phyloP scores from a whole-genome alignment of 92 coral and sea anemone species.

The Phenganax marumi region DNA sequence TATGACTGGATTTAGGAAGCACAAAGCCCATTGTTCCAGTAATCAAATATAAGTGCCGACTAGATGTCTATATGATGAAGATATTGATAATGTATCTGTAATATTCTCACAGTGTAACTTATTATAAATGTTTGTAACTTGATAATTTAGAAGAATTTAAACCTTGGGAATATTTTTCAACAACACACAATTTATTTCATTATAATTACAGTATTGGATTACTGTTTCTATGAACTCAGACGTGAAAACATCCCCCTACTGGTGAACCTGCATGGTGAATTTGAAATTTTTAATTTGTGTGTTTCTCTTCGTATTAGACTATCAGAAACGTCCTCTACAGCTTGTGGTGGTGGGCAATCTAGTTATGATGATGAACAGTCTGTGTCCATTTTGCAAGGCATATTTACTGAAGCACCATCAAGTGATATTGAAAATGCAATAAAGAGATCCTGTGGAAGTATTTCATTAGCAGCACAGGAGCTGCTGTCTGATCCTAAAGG shows the following conservation, averaged over 20 bases:
- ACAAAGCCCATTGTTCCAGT: background rate
- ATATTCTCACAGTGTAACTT: background rate
- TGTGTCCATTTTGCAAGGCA: constrained; percentile 39
- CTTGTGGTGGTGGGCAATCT: background rate
- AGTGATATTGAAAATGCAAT: constrained; percentile 46
- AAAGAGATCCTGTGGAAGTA: constrained; percentile 39
- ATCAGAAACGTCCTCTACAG: background rate
- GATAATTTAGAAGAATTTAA: too few relatives aligned
- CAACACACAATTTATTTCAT: too few relatives aligned
- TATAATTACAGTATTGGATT: too few relatives aligned
- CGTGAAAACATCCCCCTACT: background rate
- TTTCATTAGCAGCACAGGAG: constrained; percentile 35
- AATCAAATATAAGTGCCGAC: background rate
- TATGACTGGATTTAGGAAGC: constrained; percentile 2
- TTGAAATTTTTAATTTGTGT: background rate
- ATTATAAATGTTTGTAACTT: too few relatives aligned
- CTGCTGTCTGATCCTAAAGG: constrained; percentile 36
- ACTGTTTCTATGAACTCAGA: background rate
- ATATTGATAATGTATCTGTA: background rate
- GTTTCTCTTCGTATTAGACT: background rate
- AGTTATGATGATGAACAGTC: constrained; percentile 30
- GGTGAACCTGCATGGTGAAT: background rate
- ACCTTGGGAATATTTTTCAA: too few relatives aligned
- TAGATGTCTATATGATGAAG: background rate
- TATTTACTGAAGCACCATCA: constrained; percentile 45